Evolutionary conservation across 2,113 vertebrate species (phyloP).

Genomic region (Gymnorhina tibicen): DNA sequence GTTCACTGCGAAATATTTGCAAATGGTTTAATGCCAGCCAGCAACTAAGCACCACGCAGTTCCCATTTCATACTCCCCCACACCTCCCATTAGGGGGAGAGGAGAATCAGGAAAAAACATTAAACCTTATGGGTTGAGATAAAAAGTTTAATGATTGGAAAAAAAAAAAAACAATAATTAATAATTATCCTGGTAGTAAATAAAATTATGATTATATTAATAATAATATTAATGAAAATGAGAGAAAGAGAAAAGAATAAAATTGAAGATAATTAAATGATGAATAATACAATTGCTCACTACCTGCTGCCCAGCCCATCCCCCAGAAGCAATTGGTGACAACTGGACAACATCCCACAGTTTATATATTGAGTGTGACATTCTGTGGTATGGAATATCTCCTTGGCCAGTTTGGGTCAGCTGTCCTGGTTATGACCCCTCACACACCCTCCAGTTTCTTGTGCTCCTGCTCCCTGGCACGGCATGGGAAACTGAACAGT

Average conservation of each 20-base stretch:
- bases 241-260: background rate
- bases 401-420: background rate
- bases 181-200: background rate
- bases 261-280: background rate
- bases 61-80: background rate
- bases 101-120: background rate
- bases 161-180: background rate
- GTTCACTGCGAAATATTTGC: background rate
- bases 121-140: background rate
- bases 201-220: background rate
- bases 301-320: background rate
- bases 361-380: background rate
- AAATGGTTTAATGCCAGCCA: background rate
- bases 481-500: background rate
- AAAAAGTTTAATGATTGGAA: background rate
- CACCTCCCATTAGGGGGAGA: background rate
- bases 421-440: background rate
- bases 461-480: background rate
- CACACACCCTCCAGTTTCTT: background rate
- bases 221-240: background rate
- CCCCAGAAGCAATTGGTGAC: background rate
- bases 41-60: background rate
- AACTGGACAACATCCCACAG: background rate
- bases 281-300: background rate
- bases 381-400: background rate